These are phyloP conservation scores for Oncopeltus fasciatus DNA, from an alignment of 1,140 invertebrate species.

Conservation along the genomic window DNA sequence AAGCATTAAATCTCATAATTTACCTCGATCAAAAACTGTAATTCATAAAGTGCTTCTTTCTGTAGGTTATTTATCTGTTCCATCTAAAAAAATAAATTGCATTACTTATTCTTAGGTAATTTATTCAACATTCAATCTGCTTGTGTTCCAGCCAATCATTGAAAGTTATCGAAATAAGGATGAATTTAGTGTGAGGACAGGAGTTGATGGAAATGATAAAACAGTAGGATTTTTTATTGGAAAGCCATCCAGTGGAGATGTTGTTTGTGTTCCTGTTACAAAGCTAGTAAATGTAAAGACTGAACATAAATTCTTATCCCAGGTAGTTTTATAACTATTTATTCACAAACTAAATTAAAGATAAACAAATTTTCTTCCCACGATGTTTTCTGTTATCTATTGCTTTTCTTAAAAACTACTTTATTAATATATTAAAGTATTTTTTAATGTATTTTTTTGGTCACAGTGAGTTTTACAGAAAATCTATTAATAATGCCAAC, in stretches of 20 bases:
- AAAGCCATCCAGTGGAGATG: constrained; percentile 23
- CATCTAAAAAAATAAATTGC: too few species aligned
- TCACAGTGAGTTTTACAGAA: too few species aligned
- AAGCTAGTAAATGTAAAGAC: constrained; percentile 29
- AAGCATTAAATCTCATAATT: constrained; percentile 10
- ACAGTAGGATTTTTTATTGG: constrained; percentile 34
- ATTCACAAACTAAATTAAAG: too few species aligned
- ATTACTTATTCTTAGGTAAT: too few species aligned
- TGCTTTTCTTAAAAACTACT: too few species aligned
- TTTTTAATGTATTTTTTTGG: too few species aligned
- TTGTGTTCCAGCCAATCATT: constrained; percentile 28
- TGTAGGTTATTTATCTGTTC: constrained; percentile 18
- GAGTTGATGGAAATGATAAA: constrained; percentile 32
- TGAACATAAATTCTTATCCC: constrained; percentile 28
- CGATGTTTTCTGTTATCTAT: too few species aligned
- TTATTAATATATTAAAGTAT: too few species aligned
- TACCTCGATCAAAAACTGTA: not conserved
- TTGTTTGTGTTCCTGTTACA: constrained; percentile 29
- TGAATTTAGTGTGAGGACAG: constrained; percentile 32
- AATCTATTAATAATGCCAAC: too few species aligned
- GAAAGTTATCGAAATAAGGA: constrained; percentile 34
- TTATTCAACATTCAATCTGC: not conserved
- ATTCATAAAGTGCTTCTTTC: constrained; percentile 21
- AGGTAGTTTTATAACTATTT: too few species aligned
- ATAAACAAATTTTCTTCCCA: too few species aligned